A percentile compares a stretch with the other conserved stretches of the same genome.
Evolutionary conservation across 1,140 invertebrate genomes (phyloP).

Genomic region (Cyrtorhinus lividipennis): DNA sequence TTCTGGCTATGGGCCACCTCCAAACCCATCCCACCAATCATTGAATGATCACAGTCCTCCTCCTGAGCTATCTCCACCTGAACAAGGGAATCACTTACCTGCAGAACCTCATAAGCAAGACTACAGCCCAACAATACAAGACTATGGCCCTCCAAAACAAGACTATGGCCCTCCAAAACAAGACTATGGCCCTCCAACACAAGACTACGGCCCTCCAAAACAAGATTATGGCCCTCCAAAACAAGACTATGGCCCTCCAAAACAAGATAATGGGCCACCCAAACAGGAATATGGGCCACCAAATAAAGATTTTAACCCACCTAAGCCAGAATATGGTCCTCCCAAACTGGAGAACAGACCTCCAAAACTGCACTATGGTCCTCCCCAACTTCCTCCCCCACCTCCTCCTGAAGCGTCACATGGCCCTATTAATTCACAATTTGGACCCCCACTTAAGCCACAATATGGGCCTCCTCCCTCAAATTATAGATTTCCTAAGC

Average conservation of each 20-base stretch:
- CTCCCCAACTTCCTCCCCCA: constrained; percentile 12
- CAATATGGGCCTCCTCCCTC: background rate
- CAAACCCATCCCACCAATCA: background rate
- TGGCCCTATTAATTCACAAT: background rate
- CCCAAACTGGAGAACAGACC: constrained; percentile 6
- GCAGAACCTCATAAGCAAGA: constrained; percentile 2
- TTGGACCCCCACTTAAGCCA: constrained; percentile 8
- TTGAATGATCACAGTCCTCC: background rate
- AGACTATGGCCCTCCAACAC: constrained; percentile 16
- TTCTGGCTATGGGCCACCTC: background rate
- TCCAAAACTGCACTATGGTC: constrained; percentile 9
- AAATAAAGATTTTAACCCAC: constrained; percentile 1
- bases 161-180: constrained; percentile 17
- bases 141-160: constrained; percentile 12
- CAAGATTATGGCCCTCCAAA: constrained; percentile 13
- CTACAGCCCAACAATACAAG: background rate
- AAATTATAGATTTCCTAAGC: background rate
- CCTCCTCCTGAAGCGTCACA: background rate
- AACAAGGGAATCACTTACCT: background rate
- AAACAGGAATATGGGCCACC: constrained; percentile 18
- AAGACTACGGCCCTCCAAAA: constrained; percentile 16
- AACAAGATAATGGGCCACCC: constrained; percentile 18
- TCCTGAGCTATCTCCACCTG: background rate
- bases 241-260: constrained; percentile 19
- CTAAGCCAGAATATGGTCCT: constrained; percentile 12